Evolutionary conservation across 30 jellyfish, hydroid and myxozoan species (phyloP).

Genomic region (Hydra vulgaris): DNA sequence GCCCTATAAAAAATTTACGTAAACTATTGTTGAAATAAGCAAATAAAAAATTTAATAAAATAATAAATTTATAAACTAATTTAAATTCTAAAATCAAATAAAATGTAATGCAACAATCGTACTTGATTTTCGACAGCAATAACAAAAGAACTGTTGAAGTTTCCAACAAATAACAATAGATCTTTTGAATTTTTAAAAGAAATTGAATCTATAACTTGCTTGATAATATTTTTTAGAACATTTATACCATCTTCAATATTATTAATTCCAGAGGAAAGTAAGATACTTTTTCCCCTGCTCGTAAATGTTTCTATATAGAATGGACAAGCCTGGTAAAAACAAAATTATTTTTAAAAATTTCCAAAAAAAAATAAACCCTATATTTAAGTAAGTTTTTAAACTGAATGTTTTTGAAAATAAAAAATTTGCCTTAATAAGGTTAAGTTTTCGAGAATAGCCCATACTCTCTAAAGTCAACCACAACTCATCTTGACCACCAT

Average conservation of each 20-base stretch:
- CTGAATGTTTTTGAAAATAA: no score
- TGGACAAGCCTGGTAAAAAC: slow-evolving; percentile 71
- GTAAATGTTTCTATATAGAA: slow-evolving; percentile 67
- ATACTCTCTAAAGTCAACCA: slow-evolving; percentile 89
- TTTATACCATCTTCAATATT: slow-evolving; percentile 40
- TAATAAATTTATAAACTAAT: no score
- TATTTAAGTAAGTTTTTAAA: no score
- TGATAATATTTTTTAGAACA: slow-evolving; percentile 42
- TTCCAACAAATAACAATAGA: slow-evolving; percentile 30
- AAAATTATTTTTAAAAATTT: background rate
- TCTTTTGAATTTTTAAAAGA: slow-evolving; percentile 54
- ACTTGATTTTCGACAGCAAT: slow-evolving; percentile 93
- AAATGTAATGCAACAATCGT: no score
- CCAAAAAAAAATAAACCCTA: background rate
- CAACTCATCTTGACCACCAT: slow-evolving; percentile 90
- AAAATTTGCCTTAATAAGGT: slow-evolving; percentile 66
- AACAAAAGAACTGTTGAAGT: slow-evolving; percentile 31
- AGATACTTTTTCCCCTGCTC: slow-evolving; percentile 41
- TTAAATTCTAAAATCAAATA: no score
- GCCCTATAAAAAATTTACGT: background rate
- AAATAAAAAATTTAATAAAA: no score
- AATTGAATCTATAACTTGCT: slow-evolving; percentile 14
- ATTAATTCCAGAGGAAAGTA: slow-evolving; percentile 41
- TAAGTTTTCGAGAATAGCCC: slow-evolving; percentile 83
- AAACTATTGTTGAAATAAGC: background rate